Percentiles rank a stretch among this genome's conserved stretches.
phyloP scores from a whole-genome alignment of 2,888 invertebrate species.

The Synanthedon andrenaeformis region DNA sequence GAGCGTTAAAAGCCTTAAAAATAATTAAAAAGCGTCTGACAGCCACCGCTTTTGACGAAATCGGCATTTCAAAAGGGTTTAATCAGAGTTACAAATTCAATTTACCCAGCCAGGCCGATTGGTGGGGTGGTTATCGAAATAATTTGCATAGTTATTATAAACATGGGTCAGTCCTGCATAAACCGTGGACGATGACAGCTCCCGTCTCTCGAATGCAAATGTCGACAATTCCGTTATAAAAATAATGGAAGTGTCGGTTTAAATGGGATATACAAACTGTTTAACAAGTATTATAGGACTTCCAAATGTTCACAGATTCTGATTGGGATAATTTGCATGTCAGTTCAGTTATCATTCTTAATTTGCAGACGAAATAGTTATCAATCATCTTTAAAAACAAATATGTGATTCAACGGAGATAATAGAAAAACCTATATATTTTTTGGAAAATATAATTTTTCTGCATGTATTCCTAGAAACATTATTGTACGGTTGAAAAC shows the following conservation, averaged over 20 bases:
- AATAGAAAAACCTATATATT: too few relatives aligned
- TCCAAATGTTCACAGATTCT: too few relatives aligned
- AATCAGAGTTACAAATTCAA: constrained; percentile 67
- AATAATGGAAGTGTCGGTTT: background rate
- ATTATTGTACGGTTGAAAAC: too few relatives aligned
- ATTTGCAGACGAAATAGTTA: too few relatives aligned
- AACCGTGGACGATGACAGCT: constrained; percentile 53
- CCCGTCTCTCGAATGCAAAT: constrained; percentile 52
- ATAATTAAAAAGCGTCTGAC: constrained; percentile 23
- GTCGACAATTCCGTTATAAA: constrained; percentile 20
- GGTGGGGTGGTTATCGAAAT: constrained; percentile 54
- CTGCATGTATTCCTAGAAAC: too few relatives aligned
- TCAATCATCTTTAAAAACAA: too few relatives aligned
- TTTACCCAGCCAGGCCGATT: constrained; percentile 46
- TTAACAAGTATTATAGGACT: background rate
- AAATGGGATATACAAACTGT: background rate
- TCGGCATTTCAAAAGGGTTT: constrained; percentile 54
- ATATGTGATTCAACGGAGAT: too few relatives aligned
- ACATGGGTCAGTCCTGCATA: constrained; percentile 64
- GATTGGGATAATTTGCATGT: too few relatives aligned
- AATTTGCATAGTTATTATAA: constrained; percentile 70
- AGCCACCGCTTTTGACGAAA: constrained; percentile 19
- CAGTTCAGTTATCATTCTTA: too few relatives aligned
- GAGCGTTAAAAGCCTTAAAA: constrained; percentile 15
- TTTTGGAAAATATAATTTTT: too few relatives aligned